These are phyloP conservation scores for Philereme transversata DNA, from an alignment of 2,888 invertebrate genomes.

Conservation along the genomic window DNA sequence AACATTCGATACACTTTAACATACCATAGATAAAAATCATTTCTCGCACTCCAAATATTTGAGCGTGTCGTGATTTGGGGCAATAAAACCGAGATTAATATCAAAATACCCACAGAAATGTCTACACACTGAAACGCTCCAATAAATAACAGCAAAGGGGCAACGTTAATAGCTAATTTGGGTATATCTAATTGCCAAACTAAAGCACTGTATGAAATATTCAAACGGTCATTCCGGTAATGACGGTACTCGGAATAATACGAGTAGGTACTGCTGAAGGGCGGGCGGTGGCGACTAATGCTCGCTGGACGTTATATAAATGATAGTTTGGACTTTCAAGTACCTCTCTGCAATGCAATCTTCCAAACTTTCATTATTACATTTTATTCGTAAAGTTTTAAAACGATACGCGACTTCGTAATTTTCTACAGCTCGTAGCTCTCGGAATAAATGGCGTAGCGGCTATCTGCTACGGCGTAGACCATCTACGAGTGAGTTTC, in stretches of 20 bases:
- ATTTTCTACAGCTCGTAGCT: slow-evolving; percentile 11
- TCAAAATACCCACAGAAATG: slow-evolving; percentile 40
- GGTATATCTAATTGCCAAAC: slow-evolving; percentile 41
- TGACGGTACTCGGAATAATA: slow-evolving; percentile 27
- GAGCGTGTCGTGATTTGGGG: slow-evolving; percentile 34
- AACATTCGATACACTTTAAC: slow-evolving; percentile 8
- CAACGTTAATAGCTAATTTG: slow-evolving; percentile 39
- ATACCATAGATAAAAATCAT: slow-evolving; percentile 21
- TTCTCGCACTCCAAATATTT: slow-evolving; percentile 22
- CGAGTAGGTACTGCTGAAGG: slow-evolving; percentile 17
- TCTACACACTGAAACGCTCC: slow-evolving; percentile 31
- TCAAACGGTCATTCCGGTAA: slow-evolving; percentile 37
- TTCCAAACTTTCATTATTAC: slow-evolving; percentile 11
- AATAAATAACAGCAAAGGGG: slow-evolving; percentile 38
- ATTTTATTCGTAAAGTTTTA: slow-evolving; percentile 15
- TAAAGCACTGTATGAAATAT: slow-evolving; percentile 41
- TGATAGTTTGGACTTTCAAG: slow-evolving; percentile 24
- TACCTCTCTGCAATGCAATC: slow-evolving; percentile 17
- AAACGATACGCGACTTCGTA: slow-evolving; percentile 5
- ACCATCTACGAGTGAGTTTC: slow-evolving; percentile 6
- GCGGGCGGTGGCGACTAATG: slow-evolving; percentile 19
- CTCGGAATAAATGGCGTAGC: slow-evolving; percentile 10
- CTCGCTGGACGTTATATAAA: slow-evolving; percentile 23
- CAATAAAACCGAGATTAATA: slow-evolving; percentile 41
- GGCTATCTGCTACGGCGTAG: slow-evolving; percentile 25